A percentile compares a stretch with the other conserved stretches of the same genome.
Evolutionary conservation across 2,888 invertebrate species (phyloP).

Genomic region (Limnephilus rhombicus): DNA sequence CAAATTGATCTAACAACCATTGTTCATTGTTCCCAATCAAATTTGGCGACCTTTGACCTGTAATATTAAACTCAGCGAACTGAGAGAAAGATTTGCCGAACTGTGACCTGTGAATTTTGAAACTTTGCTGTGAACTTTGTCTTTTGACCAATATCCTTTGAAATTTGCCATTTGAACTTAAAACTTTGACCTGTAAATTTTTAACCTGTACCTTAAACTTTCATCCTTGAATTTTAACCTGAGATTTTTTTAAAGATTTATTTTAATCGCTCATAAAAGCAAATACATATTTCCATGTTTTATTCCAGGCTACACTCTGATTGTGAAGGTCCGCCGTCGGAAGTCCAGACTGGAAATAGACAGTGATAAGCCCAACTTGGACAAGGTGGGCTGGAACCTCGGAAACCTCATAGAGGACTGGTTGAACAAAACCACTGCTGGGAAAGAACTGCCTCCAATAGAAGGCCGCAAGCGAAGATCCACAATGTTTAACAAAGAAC

Average conservation of each 20-base stretch:
- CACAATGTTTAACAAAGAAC: constrained; percentile 51
- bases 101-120: neutral
- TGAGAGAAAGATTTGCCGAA: neutral
- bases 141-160: too few relatives aligned
- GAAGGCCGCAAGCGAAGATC: neutral
- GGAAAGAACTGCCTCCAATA: neutral
- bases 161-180: neutral
- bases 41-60: too few relatives aligned
- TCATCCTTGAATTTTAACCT: too few relatives aligned
- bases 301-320: constrained; percentile 75
- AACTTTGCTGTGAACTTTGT: too few relatives aligned
- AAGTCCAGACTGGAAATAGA: neutral
- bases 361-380: neutral
- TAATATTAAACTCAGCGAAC: too few relatives aligned
- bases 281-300: neutral
- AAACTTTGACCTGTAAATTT: too few relatives aligned
- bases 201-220: too few relatives aligned
- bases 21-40: too few relatives aligned
- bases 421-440: neutral
- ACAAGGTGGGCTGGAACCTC: neutral
- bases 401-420: neutral
- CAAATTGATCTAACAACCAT: too few relatives aligned
- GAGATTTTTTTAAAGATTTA: too few relatives aligned
- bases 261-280: neutral
- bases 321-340: constrained; percentile 52